These are phyloP conservation scores for Piscicola geometra DNA, from an alignment of 2,888 invertebrate species.

Conservation along the genomic window DNA sequence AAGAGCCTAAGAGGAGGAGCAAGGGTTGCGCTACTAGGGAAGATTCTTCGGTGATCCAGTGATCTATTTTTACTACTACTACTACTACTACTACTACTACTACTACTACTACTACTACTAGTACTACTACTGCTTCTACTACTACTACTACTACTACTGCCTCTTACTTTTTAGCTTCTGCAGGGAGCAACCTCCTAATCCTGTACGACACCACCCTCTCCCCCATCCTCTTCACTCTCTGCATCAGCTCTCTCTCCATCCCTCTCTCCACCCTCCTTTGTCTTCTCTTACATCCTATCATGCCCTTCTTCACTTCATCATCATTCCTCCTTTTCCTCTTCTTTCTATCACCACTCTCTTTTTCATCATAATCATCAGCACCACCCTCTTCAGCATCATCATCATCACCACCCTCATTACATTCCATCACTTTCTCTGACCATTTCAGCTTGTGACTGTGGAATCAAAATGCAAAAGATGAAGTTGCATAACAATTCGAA, in stretches of 20 bases:
- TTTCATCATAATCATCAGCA: background rate
- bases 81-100: slow-evolving; percentile 29
- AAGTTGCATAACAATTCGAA: too few relatives aligned
- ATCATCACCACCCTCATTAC: background rate
- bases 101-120: slow-evolving; percentile 29
- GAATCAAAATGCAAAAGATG: too few relatives aligned
- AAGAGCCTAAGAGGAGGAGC: slow-evolving; percentile 44
- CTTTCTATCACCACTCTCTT: background rate
- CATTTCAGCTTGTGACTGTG: slow-evolving; percentile 21
- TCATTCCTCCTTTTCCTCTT: slow-evolving; percentile 5
- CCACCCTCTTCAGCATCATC: background rate
- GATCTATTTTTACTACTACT: slow-evolving; percentile 24
- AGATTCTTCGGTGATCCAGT: background rate
- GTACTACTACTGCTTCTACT: slow-evolving; percentile 26
- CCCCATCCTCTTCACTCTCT: background rate
- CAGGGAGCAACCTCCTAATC: slow-evolving; percentile 7
- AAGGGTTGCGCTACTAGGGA: background rate
- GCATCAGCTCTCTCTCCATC: slow-evolving; percentile 8
- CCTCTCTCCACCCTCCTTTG: slow-evolving; percentile 3
- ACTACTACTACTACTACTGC: slow-evolving; percentile 27
- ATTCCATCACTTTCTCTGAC: slow-evolving; percentile 13
- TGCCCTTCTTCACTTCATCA: background rate
- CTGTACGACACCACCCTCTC: background rate
- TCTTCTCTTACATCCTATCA: background rate
- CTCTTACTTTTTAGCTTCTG: slow-evolving; percentile 7